A percentile compares a stretch with the other conserved stretches of the same genome.
These are phyloP conservation scores for Teleiodes luculella DNA, from an alignment of 2,888 invertebrate species.

Conservation along the genomic window DNA sequence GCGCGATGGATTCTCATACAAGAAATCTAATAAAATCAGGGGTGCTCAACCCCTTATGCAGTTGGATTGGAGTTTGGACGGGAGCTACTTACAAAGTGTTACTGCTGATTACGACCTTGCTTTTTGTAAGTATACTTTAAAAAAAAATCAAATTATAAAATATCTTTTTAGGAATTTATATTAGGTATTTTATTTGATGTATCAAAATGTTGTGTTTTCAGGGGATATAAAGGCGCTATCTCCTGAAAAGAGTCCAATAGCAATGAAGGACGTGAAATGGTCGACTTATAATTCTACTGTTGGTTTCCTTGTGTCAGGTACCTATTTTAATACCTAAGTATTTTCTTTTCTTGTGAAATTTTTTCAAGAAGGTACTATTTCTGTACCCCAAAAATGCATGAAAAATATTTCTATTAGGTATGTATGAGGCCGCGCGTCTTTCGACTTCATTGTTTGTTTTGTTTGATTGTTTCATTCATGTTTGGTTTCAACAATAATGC, in stretches of 20 bases:
- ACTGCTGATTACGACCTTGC: constrained; percentile 93
- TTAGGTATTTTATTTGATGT: neutral
- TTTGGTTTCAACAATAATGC: too few relatives aligned
- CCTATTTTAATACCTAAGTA: too few relatives aligned
- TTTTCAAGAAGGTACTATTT: too few relatives aligned
- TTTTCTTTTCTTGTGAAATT: too few relatives aligned
- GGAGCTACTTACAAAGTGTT: constrained; percentile 91
- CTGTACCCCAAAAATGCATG: too few relatives aligned
- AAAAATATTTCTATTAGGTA: too few relatives aligned
- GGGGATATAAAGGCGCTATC: constrained; percentile 94
- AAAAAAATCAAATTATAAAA: neutral
- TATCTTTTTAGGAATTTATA: neutral
- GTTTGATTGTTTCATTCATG: too few relatives aligned
- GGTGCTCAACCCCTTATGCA: constrained; percentile 91
- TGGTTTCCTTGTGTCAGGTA: constrained; percentile 91
- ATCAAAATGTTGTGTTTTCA: constrained; percentile 49
- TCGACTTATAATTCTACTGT: constrained; percentile 91
- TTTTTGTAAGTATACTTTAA: constrained; percentile 84
- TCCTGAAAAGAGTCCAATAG: constrained; percentile 91
- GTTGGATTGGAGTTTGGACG: constrained; percentile 94
- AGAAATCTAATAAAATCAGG: constrained; percentile 92
- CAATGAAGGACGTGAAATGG: constrained; percentile 95
- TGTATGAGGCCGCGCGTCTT: too few relatives aligned
- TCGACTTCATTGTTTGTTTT: too few relatives aligned
- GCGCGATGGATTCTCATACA: constrained; percentile 93